Evolutionary conservation across 2,113 vertebrate species (phyloP), one percentile per base, ranked within the genome.

Genomic region (Phaethornis superciliosus): DNA sequence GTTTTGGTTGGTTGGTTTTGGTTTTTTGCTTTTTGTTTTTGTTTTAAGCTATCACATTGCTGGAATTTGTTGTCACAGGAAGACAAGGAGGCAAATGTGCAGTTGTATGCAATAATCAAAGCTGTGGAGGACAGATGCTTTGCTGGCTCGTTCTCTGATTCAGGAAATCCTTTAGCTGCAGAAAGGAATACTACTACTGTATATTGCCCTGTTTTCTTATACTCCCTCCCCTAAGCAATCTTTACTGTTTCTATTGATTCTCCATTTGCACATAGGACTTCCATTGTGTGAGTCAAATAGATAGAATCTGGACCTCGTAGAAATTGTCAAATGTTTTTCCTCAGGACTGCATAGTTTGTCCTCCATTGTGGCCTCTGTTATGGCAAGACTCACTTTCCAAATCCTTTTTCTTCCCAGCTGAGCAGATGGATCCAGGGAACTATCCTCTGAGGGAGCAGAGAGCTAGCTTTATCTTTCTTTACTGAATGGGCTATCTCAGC

Each of bases 1-100:
- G 44, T 46, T 46, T 46, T 40, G 40, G 5, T 46, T 46, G 44
- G 44, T 46, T 47, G 20, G 17, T 40, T 15, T 32, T 18, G 14
- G 4, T 8, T 11, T 1, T 21, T n/a, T 62, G 9, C 1, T 44
- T 5, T 24, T 15, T 22, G 28, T 28, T 9, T 16, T 30, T 33
- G 20, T 65, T 20, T 24, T 28, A n/a, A 14, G 21, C 44, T 20
- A 24, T 30, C 27, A 46, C 24, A 42, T 46, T 21, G 13, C 12
- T 63, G 15, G 21, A 59, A 81, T 80, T 56, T 44, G 11, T 63
- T 78, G 47, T 23, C 40, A 51, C 24, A 56, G 49, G 23, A 88
- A 82, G 65, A 49, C 6, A 65, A 55, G 59, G 27, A 85, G 52
- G 7, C 3, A 67, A 88, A 76, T 10, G 4, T 40, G 33, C 27